phyloP scores from a whole-genome alignment of 2,888 invertebrate species.

The Agrotis clavis region DNA sequence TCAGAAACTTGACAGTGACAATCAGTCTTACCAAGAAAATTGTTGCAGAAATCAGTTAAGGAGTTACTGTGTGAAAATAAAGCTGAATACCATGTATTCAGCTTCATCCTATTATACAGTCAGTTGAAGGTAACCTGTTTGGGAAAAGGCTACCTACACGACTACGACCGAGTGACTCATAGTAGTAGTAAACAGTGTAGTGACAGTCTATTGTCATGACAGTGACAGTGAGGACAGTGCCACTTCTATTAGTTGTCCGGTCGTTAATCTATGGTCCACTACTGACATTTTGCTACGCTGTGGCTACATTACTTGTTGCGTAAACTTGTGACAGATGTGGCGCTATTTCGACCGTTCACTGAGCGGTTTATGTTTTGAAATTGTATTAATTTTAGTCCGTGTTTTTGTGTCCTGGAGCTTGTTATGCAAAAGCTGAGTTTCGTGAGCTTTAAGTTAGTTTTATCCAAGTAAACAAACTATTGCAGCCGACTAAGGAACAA shows the following conservation, averaged over 20 bases:
- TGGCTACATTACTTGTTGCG: conserved; percentile 50
- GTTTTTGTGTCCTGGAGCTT: conserved; percentile 7
- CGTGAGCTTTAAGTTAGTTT: not conserved
- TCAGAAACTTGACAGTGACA: not conserved
- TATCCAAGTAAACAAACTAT: not conserved
- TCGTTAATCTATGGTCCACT: not conserved
- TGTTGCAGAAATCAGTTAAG: too few relatives aligned
- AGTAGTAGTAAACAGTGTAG: not conserved
- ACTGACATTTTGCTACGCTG: conserved; percentile 42
- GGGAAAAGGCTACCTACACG: too few relatives aligned
- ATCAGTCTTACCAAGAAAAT: not conserved
- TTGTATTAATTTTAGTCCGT: conserved; percentile 33
- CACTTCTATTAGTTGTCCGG: not conserved
- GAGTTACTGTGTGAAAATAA: too few relatives aligned
- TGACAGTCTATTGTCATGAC: not conserved
- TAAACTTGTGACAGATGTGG: conserved; percentile 58
- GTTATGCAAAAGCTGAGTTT: conserved; percentile 1
- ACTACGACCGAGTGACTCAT: not conserved
- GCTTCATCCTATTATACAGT: too few relatives aligned
- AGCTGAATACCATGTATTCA: too few relatives aligned
- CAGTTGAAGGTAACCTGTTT: too few relatives aligned
- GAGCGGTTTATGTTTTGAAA: conserved; percentile 55
- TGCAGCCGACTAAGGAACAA: too few relatives aligned
- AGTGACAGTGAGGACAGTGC: not conserved
- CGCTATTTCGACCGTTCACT: conserved; percentile 47